These are phyloP conservation scores for Gonocerus acuteangulatus DNA, from an alignment of 2,888 invertebrate species.

Conservation along the genomic window DNA sequence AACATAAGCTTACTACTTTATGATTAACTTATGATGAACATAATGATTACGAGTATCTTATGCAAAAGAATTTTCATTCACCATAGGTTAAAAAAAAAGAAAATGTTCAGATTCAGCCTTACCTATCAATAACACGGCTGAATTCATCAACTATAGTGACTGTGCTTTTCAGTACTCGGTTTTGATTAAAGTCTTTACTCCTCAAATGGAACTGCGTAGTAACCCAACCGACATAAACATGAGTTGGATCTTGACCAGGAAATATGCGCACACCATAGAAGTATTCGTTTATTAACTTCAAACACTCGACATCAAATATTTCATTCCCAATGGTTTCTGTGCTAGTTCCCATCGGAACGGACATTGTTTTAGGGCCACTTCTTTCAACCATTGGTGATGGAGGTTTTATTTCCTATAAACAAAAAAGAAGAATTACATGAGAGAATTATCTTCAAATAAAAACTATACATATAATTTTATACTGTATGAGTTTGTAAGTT, in stretches of 20 bases:
- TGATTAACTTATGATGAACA: too few species aligned
- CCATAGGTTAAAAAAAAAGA: too few species aligned
- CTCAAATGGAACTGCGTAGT: conserved; percentile 93
- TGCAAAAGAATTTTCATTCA: too few species aligned
- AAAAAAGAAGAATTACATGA: background rate
- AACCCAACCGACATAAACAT: conserved; percentile 98
- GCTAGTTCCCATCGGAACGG: conserved; percentile 60
- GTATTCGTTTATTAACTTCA: conserved; percentile 92
- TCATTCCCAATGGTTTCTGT: conserved; percentile 78
- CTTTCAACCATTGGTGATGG: conserved; percentile 59
- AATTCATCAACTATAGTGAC: conserved; percentile 75
- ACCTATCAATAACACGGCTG: conserved; percentile 68
- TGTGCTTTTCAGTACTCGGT: conserved; percentile 72
- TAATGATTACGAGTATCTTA: too few species aligned
- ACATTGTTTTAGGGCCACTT: conserved; percentile 57
- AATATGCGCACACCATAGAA: conserved; percentile 84
- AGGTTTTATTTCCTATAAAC: conserved; percentile 48
- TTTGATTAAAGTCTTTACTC: conserved; percentile 83
- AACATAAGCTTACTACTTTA: too few species aligned
- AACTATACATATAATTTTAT: too few species aligned
- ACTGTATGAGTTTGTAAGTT: too few species aligned
- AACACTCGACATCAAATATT: conserved; percentile 76
- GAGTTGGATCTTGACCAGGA: conserved; percentile 89
- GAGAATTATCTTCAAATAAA: too few species aligned
- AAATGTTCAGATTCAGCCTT: too few species aligned